These are phyloP conservation scores for Thereva unica DNA, from an alignment of 2,888 invertebrate species.

Conservation along the genomic window DNA sequence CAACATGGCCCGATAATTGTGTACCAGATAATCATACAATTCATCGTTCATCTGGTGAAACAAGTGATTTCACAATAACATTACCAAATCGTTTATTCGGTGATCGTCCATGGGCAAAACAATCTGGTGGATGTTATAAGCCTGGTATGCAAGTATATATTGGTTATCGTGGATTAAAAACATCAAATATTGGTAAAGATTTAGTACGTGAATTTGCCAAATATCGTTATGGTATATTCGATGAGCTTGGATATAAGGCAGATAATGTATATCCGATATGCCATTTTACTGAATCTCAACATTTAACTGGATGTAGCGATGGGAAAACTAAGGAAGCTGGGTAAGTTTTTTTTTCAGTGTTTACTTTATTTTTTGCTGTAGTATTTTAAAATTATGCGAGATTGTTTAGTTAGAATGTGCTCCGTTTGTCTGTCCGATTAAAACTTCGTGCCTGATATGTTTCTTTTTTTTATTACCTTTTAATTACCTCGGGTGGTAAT, in stretches of 20 bases:
- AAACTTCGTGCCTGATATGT: too few relatives aligned
- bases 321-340: conserved; percentile 59
- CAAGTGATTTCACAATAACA: conserved; percentile 62
- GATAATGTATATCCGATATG: conserved; percentile 65
- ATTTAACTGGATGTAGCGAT: conserved; percentile 62
- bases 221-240: conserved; percentile 71
- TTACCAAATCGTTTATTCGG: conserved; percentile 61
- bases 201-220: conserved; percentile 68
- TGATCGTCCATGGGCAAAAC: conserved; percentile 65
- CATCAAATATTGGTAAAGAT: conserved; percentile 53
- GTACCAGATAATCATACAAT: conserved; percentile 53
- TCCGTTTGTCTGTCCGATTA: too few relatives aligned
- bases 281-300: conserved; percentile 54
- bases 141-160: conserved; percentile 65
- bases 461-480: background rate
- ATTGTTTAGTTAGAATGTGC: background rate
- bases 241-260: conserved; percentile 65
- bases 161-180: conserved; percentile 55
- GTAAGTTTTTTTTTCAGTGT: conserved; percentile 50
- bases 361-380: conserved; percentile 16
- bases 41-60: conserved; percentile 60
- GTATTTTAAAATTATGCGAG: background rate
- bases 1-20: conserved; percentile 63
- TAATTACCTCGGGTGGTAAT: background rate
- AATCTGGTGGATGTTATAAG: conserved; percentile 64